phyloP scores from a whole-genome alignment of 2,888 invertebrate genomes.

The Biston betularia region DNA sequence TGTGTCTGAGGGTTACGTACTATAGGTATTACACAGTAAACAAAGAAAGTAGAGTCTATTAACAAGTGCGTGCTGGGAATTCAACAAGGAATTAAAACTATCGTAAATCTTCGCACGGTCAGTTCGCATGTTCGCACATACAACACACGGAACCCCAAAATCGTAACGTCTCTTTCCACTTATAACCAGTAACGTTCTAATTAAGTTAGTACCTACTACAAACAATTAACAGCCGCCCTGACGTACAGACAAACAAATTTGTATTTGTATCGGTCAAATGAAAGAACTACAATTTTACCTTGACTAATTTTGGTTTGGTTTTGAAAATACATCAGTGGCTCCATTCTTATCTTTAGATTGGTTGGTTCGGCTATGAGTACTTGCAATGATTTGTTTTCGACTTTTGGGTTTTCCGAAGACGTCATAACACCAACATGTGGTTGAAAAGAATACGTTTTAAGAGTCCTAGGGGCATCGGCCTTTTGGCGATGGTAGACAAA shows the following conservation, averaged over 20 bases:
- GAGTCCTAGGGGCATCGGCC: background rate
- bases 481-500: background rate
- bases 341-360: background rate
- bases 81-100: background rate
- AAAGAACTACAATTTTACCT: background rate
- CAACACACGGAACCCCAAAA: constrained; percentile 39
- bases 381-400: background rate
- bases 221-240: constrained; percentile 46
- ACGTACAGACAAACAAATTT: background rate
- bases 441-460: background rate
- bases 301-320: background rate
- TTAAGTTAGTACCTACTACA: constrained; percentile 55
- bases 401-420: background rate
- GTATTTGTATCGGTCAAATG: background rate
- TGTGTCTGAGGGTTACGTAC: no score
- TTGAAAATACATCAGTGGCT: background rate
- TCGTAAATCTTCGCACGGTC: background rate
- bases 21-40: no score
- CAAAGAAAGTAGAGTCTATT: no score
- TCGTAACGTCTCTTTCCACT: constrained; percentile 45
- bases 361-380: background rate
- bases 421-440: background rate
- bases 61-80: no score
- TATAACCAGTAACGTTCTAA: constrained; percentile 43
- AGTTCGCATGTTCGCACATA: background rate